Base-by-base conservation (phyloP, 2,888 invertebrate species). In the Caenorhabditis sp. region DNA sequence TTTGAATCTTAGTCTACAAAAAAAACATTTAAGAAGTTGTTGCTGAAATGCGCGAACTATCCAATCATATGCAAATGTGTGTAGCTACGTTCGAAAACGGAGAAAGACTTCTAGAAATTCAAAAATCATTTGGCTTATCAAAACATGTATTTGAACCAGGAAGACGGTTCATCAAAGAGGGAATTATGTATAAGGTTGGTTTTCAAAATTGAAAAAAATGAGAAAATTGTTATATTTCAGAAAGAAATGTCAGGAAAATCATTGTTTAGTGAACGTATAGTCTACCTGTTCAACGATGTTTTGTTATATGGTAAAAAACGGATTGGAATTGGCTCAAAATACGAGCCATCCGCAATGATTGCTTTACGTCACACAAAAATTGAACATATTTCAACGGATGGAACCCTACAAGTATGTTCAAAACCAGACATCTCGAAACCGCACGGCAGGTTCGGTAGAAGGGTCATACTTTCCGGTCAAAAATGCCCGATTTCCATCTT, bases 211-310 rank as follows among this genome's bases (percentile, higher is more conserved):
- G 5, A 58, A 26, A 60, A 43, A 6, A n/a, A 24, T 19, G n/a
- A 23, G 1, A 17, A 36, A 14, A 58, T 58, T 26, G 14, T 12
- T 14, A 58, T 49, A 8, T 43, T 74, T 62, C 59, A 76, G 73
- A 61, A 73, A 31, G 72, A 69, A n/a, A 54, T 69, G 19, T 63
- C 66, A 19, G 76, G 76, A 49, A 62, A 50, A 6, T n/a, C 77
- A 14, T 60, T 67, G 4, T 77, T 74, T 59, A 62, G 71, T 3
- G 79, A 80, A 43, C 57, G 66, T 12, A 60, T 71, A 6, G 73
- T 78, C 12, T 80, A 72, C 60, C 58, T 80, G 5, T 80, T 80
- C 66, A 77, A 75, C 24, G 79, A 80, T 61, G 69, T 72, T 49
- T 24, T 80, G 24, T 66, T 80, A 0, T 80, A 77, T 61, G 79